Percentiles rank a stretch among this genome's conserved stretches.
These are phyloP conservation scores for Gobio occitaniae DNA, from an alignment of 2,797 vertebrate species.

Conservation along the genomic window DNA sequence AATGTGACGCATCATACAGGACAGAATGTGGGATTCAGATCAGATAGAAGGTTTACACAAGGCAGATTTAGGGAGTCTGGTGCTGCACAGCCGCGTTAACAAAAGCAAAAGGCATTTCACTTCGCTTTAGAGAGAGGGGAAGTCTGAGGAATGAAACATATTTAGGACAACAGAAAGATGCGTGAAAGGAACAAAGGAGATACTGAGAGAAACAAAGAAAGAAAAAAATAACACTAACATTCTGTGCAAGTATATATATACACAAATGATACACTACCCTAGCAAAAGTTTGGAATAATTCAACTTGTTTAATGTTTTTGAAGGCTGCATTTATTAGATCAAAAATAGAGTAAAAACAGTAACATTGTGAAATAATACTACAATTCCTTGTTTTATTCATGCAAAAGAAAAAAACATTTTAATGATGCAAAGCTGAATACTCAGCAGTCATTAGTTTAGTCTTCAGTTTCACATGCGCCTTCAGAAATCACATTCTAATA, in stretches of 20 bases:
- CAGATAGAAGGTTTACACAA: not conserved
- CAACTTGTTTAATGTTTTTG: not conserved
- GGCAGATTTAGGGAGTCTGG: not conserved
- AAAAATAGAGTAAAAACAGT: not conserved
- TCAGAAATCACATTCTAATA: not conserved
- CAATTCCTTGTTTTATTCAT: too few relatives aligned
- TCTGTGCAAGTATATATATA: slow-evolving; percentile 25
- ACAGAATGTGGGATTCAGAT: not conserved
- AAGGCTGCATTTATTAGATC: not conserved
- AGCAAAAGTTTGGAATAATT: not conserved
- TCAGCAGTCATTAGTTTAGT: not conserved
- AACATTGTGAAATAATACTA: not conserved
- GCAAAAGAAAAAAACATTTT: too few relatives aligned
- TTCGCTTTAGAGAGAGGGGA: not conserved
- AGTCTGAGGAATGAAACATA: slow-evolving; percentile 8
- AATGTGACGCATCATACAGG: not conserved
- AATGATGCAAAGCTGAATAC: not conserved
- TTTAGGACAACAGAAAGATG: slow-evolving; percentile 17
- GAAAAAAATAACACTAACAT: slow-evolving; percentile 3
- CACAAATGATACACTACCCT: not conserved
- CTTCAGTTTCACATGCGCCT: not conserved
- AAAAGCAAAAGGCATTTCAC: slow-evolving; percentile 63
- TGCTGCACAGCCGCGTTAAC: slow-evolving; percentile 71
- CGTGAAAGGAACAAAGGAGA: slow-evolving; percentile 46
- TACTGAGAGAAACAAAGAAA: slow-evolving; percentile 30